Evolutionary conservation across 2,113 vertebrate genomes (phyloP).

Genomic region (Ivindomyrus marchei): DNA sequence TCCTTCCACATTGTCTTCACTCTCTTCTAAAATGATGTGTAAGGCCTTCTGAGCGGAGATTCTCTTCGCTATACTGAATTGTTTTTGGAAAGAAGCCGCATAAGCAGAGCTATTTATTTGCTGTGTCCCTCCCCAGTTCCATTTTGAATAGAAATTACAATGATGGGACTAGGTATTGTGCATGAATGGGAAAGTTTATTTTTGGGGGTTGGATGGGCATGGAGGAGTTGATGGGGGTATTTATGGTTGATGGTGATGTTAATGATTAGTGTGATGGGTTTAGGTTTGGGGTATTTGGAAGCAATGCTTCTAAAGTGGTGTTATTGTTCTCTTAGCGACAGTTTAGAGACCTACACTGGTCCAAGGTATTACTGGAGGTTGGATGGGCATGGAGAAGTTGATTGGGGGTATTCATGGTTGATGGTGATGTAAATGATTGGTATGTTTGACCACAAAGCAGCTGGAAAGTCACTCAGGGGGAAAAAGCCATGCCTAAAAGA

Average conservation of each 20-base stretch:
- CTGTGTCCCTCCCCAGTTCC: background rate
- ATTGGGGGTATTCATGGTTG: too few species aligned
- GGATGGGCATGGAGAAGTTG: too few species aligned
- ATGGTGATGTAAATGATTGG: too few species aligned
- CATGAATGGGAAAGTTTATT: background rate
- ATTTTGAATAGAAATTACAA: conserved; percentile 2
- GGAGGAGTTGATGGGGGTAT: background rate
- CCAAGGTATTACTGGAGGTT: too few species aligned
- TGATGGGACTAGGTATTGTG: too few species aligned
- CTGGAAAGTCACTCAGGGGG: too few species aligned
- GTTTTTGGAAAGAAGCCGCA: background rate
- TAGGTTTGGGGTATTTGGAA: too few species aligned
- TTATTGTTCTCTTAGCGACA: background rate
- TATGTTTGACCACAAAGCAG: too few species aligned
- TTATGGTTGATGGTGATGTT: background rate
- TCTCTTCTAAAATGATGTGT: conserved; percentile 15
- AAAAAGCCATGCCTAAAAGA: too few species aligned
- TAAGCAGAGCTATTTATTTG: conserved; percentile 9
- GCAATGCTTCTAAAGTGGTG: too few species aligned
- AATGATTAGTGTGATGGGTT: too few species aligned
- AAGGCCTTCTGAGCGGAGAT: conserved; percentile 13
- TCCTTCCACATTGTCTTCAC: conserved; percentile 8
- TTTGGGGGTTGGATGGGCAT: background rate
- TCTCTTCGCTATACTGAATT: conserved; percentile 8
- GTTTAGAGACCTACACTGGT: background rate